phyloP scores from a whole-genome alignment of 1,140 invertebrate genomes.

The Elymnias hypermnestra region DNA sequence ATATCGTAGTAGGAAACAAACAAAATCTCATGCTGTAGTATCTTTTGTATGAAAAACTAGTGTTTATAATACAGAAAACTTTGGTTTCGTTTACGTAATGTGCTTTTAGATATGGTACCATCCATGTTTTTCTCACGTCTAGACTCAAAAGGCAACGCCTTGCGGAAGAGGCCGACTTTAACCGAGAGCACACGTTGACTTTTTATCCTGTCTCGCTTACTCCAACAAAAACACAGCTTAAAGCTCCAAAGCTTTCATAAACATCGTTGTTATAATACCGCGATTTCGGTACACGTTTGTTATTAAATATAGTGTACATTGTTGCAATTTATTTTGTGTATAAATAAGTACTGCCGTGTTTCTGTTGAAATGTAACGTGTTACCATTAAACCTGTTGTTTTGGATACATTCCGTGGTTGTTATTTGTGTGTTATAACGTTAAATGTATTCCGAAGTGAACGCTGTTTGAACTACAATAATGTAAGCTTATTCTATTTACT shows the following conservation, averaged over 20 bases:
- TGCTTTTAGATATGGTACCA: not conserved
- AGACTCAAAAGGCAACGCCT: constrained; percentile 38
- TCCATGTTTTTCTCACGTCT: constrained; percentile 36
- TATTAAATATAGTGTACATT: constrained; percentile 42
- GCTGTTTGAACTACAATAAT: not conserved
- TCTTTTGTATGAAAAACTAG: too few species aligned
- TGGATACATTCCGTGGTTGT: not conserved
- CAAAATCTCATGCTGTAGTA: too few species aligned
- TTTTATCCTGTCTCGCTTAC: constrained; percentile 52
- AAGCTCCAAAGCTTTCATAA: constrained; percentile 37
- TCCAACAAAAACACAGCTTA: constrained; percentile 46
- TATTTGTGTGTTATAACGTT: not conserved
- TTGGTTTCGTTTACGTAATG: too few species aligned
- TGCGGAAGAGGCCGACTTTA: constrained; percentile 47
- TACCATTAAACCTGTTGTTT: not conserved
- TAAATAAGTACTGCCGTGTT: constrained; percentile 13
- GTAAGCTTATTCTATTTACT: not conserved
- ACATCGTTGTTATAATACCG: constrained; percentile 34
- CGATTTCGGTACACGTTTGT: constrained; percentile 42
- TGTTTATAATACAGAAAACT: too few species aligned
- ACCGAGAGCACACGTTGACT: constrained; percentile 60
- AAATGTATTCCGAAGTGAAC: not conserved
- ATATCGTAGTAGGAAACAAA: too few species aligned
- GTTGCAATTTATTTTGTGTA: constrained; percentile 49
- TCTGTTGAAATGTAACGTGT: constrained; percentile 9